Evolutionary conservation across 2,113 vertebrate species (phyloP), one percentile per base, ranked within the genome.

Genomic region (Equus quagga): DNA sequence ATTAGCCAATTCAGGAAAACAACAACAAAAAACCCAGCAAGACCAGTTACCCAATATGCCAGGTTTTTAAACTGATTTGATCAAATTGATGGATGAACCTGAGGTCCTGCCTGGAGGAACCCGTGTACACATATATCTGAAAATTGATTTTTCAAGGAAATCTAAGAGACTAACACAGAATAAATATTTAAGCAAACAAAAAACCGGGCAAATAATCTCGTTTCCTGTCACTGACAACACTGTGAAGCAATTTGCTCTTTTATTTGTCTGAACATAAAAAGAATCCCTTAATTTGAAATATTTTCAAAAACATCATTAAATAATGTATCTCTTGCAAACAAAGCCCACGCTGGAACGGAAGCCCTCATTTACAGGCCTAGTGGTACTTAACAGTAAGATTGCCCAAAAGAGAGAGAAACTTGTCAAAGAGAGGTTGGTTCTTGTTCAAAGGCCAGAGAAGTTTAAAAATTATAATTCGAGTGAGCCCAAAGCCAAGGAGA

Each of bases 71-170:
- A 78, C 31, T 3, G 24, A 84, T 28, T 64, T 62, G 54, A 85
- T 90, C 58, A 86, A 87, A 81, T 62, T 10, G 12, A 0, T 65
- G 54, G n/a, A 54, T 54, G 58, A 46, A 21, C 51, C 5, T 33
- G 3, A 92, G 51, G 78, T 67, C 70, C 44, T 62, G 58, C 46
- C 62, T 28, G 31, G 14, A 62, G 12, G 75, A 81, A 87, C 33
- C 51, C 49, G 21, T 11, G 70, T 46, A 41, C 62, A 81, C 56
- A 31, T 18, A 18, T 8, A 51, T 76, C 70, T 91, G 14, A 69
- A 94, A 88, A 85, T 67, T 5, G 70, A 80, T 67, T 67, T 96
- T 92, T 89, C 70, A 85, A 93, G 81, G 69, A 84, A 80, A 83
- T 81, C 26, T 60, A 36, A 96, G 76, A 28, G 86, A 72, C 17